Evolutionary conservation across 2,797 vertebrate species (phyloP), one percentile per base, ranked within the genome.

Genomic region (Tauraco hartlaubi): DNA sequence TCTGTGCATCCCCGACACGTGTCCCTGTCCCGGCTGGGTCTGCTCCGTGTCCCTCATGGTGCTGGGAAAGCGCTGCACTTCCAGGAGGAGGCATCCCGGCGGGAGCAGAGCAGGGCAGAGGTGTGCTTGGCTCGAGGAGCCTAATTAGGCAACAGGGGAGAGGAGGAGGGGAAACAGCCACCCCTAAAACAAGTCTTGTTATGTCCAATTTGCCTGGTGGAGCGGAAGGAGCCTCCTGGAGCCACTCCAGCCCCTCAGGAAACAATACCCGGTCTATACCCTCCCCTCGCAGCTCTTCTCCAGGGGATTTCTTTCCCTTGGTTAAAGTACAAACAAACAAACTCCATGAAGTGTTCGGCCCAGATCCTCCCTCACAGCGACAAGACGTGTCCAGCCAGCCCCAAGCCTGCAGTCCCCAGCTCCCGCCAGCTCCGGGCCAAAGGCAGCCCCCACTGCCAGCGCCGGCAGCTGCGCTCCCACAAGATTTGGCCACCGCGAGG

Each of bases 251-350:
- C 79, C 69, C 49, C 91, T 88, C 77, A 85, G 79, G 92, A 96
- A 95, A 97, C 86, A 96, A 96, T 91, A 55, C 80, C 52, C 48
- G 1, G 85, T 15, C 89, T 87, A 84, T 91, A 81, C 51, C 68
- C 95, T 92, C 76, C 88, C 88, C 90, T 82, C 33, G 33, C 62
- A 77, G 54, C 81, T 89, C 67, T 81, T 84, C 90, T 91, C 85
- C 81, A 76, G 92, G 92, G 82, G 88, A 95, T 95, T 96, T 86
- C 78, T 92, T 88, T 92, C 80, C 77, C 81, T 93, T 35, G 43
- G 76, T 90, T 95, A 76, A 80, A 96, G 89, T 69, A 93, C 79
- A 94, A 97, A 92, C 93, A 96, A 97, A 97, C 89, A 95, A 93
- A 92, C 82, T 51, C 87, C 72, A 44, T 1, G 1, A 54, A 67